These are phyloP conservation scores for Melitaea cinxia DNA, from an alignment of 1,140 invertebrate genomes.

Conservation along the genomic window DNA sequence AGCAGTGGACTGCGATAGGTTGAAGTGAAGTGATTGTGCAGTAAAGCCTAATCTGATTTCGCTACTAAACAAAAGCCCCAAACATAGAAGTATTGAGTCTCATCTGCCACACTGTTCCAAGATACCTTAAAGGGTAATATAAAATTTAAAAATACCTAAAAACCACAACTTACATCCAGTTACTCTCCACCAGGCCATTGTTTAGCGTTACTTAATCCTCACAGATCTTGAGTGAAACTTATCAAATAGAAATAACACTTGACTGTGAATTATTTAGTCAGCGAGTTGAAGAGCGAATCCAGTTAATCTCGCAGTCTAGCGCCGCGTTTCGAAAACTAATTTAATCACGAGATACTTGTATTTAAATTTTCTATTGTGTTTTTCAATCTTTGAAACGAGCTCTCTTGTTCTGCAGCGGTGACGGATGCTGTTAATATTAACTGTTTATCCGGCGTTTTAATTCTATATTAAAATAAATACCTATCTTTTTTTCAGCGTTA, in stretches of 20 bases:
- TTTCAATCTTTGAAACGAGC: background rate
- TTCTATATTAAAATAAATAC: background rate
- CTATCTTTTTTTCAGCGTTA: no score
- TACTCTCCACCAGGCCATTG: no score
- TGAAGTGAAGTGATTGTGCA: no score
- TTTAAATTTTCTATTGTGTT: slow-evolving; percentile 12
- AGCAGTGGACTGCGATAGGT: no score
- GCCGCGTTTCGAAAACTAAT: background rate
- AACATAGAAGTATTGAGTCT: no score
- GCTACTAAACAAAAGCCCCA: no score
- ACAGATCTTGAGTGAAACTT: background rate
- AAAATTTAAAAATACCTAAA: no score
- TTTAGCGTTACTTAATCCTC: no score
- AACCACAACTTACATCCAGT: no score
- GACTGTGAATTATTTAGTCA: background rate
- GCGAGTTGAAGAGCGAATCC: slow-evolving; percentile 11
- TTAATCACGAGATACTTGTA: slow-evolving; percentile 20
- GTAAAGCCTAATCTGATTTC: no score
- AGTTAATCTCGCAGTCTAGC: slow-evolving; percentile 15
- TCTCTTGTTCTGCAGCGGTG: background rate
- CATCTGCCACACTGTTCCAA: no score
- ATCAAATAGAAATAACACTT: background rate
- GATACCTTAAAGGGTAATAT: no score
- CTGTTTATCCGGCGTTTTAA: background rate
- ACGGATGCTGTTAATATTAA: background rate